Base-by-base conservation (phyloP, 2,888 invertebrate genomes). In the Phania funesta region DNA sequence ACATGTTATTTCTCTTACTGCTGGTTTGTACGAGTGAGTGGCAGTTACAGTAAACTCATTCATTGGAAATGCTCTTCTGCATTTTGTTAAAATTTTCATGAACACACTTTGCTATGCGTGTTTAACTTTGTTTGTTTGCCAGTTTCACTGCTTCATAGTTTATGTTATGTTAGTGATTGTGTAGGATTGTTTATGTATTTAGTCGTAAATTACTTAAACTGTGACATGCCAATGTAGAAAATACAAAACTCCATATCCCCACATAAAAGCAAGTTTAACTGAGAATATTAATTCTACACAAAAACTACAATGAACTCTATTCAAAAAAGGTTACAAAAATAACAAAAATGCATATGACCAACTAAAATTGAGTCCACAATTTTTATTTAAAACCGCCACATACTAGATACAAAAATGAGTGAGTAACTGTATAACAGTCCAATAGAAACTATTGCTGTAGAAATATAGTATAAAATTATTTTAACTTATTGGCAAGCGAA, bases 141-240 rank as follows among this genome's bases (percentile, higher is more conserved):
- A 50, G 48, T 58, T 48, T 18, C 5, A 22, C 24, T n/a, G n/a
- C n/a, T 60, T 50, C 50, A 38, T 70, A 56, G 44, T 65, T 65
- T 58, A 58, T 58, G 22, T 48, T 50, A 52, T 60, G 52, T 32
- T 29, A n/a, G n/a, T n/a, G n/a, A n/a, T n/a, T n/a, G n/a, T n/a
- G n/a, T n/a, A n/a, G n/a, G n/a, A n/a, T n/a, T 9, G 16, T 44
- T 16, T 18, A 44, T 41, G 44, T 38, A 50, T 35, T 75, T 62
- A 68, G 73, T 73, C 81, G 73, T 81, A 81, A 81, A 81, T 81
- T 73, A 81, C 77, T 81, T 73, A 81, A 73, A 73, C 54, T 41
- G 67, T 68, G 77, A 81, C 81, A 81, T 38, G 38, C 50, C 54
- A 32, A 68, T 52, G 62, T 56, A 41, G 38, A 35, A 35, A 68